Base-by-base conservation (phyloP, 2,797 vertebrate species). In the Cossypha dichroa region DNA sequence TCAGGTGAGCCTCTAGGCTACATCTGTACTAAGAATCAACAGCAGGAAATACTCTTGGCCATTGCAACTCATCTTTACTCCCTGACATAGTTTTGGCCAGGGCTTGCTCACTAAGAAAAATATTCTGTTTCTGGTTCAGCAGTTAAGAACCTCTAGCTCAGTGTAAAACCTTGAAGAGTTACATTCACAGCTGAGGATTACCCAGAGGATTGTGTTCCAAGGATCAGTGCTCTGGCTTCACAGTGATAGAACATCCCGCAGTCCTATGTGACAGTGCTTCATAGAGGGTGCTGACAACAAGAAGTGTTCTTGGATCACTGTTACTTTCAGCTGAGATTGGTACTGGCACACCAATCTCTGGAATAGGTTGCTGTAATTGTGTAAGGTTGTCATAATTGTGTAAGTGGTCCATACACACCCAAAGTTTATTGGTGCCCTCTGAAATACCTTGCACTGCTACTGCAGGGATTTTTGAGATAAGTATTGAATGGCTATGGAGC, bases 231-330 rank as follows among this genome's bases (percentile, higher is more conserved):
- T 59, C 29, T 5, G 12, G 38, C 33, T 73, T 46, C 28, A 26
- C 12, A 25, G 43, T 31, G 21, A 21, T 9, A 13, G 54, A 60
- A 8, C 1, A 0, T n/a, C 34, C 55, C 0, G 0, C 26, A n/a
- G 45, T 43, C 79, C 60, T 20, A 26, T 12, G 2, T 2, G 20
- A 36, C 3, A 56, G 2, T n/a, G 22, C 72, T 62, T 70, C 45
- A 63, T 26, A 67, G 12, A 54, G 29, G 21, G 31, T 55, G 31
- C 22, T 54, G 56, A 45, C 56, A 69, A 69, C 2, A 13, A 11
- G 22, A 46, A 56, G 10, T 49, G 15, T 51, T 69, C 51, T 62
- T 74, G 28, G n/a, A 48, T 69, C 51, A 31, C 9, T 3, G 17
- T 54, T 31, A 9, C 43, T 78, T 80, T 59, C 68, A 92, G 23